Evolutionary conservation across 2,888 invertebrate species (phyloP), one percentile per base, ranked within the genome.

Genomic region (Nebria salina): DNA sequence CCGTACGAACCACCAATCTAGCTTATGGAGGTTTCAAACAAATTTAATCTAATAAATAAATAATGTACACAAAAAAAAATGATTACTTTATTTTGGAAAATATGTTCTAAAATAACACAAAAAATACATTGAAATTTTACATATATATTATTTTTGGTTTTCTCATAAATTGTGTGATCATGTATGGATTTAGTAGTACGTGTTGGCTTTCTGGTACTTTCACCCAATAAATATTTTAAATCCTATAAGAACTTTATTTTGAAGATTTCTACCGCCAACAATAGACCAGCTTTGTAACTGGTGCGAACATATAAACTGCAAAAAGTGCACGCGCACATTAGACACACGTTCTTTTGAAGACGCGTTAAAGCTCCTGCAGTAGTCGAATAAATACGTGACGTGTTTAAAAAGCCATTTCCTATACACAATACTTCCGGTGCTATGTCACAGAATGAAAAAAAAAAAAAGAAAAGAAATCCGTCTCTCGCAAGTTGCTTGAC

Each of bases 321-420:
- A 54, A 54, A 54, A 54, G 7, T 54, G 54, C 13, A 54, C 13
- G 54, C 8, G 8, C 54, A 54, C 54, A 13, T 54, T 13, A 54
- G 54, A 7, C 54, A 54, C 54, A 13, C 13, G 54, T 54, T 54
- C 54, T 54, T 54, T 54, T 13, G 54, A 54, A 54, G 54, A 54
- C 54, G 8, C 54, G 54, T 54, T 26, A 70, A 66, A 70, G 70
- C 70, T 70, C 25, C 34, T 54, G 54, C 13, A 70, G 6, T 7
- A 34, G 34, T 70, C 70, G 70, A 70, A 70, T 73, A 80, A 75
- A 80, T 65, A 70, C 72, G 72, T 75, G 72, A 80, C 75, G 75
- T 80, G 75, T 80, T 83, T 83, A 83, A 83, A 83, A 82, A 83
- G 81, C 83, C 81, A 83, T 83, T 83, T 83, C 83, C 83, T 82